Base-by-base conservation (phyloP, 2,888 invertebrate genomes). In the Allophyes oxyacanthae region DNA sequence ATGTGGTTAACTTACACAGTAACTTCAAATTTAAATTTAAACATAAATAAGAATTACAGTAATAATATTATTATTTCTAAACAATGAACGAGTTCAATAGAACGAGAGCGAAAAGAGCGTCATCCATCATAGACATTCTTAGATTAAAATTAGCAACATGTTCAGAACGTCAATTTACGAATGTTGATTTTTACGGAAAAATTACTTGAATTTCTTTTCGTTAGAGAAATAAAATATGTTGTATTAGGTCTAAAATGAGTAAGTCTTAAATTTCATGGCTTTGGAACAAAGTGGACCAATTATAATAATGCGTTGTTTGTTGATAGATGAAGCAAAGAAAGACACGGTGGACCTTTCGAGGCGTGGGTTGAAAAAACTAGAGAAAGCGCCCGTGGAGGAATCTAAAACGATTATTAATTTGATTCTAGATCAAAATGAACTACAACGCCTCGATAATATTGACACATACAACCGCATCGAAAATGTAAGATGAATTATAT, bases 391-490 rank as follows among this genome's bases (percentile, higher is more conserved):
- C 66, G 91, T 95, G 51, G 95, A 96, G 60, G 96, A 97, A 87
- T 95, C 96, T 26, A 95, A 95, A 82, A 94, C 94, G 64, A 94
- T 96, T 79, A 96, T 95, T 62, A 95, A 95, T 74, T 94, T 98
- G 75, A 96, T 97, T 75, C 94, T 97, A 48, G 98, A 98, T 85
- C 97, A 98, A 83, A 98, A 98, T 94, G 97, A 97, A 84, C 91
- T 98, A 63, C 97, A 97, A 81, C 96, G 97, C 77, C 95, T 98
- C 78, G 98, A 98, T 87, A 97, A 98, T 89, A 95, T 98, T 72
- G 98, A 98, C 79, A 96, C 96, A 26, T 98, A 97, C 87, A 94
- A 95, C 55, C 96, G 96, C 83, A 95, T 98, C 49, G 96, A 96
- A 89, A 96, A 96, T 94, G 97, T 97, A 94, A 89, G 86, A 59